Percentiles rank a stretch among this genome's conserved stretches.
These are phyloP conservation scores for Muscicapa comitata DNA, from an alignment of 2,797 vertebrate genomes.

Conservation along the genomic window DNA sequence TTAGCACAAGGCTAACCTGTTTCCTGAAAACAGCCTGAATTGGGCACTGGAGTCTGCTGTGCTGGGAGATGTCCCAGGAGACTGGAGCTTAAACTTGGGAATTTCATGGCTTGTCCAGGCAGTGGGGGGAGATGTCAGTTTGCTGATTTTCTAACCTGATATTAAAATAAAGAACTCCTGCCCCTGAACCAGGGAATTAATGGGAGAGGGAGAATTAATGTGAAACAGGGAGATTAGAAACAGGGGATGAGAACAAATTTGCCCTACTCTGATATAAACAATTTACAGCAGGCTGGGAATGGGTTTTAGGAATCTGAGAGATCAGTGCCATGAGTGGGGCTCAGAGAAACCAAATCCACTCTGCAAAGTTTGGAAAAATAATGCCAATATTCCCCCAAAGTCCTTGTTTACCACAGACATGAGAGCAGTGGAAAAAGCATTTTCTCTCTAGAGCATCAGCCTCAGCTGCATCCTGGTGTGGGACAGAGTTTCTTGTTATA, in stretches of 20 bases:
- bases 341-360: not conserved
- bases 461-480: not conserved
- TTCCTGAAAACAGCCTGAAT: not conserved
- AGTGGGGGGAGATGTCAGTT: not conserved
- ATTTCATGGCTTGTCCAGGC: not conserved
- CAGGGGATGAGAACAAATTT: not conserved
- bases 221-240: not conserved
- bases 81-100: not conserved
- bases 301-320: not conserved
- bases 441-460: not conserved
- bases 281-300: accelerated
- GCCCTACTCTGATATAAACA: not conserved
- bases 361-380: not conserved
- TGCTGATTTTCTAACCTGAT: not conserved
- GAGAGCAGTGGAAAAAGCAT: not conserved
- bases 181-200: not conserved
- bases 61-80: not conserved
- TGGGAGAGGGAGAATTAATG: not conserved
- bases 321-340: not conserved
- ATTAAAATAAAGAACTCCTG: not conserved
- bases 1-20: not conserved
- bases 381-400: not conserved
- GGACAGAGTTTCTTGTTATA: accelerated
- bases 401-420: not conserved
- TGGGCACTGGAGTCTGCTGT: not conserved